phyloP scores from a whole-genome alignment of 2,797 vertebrate species.

The Columba guinea region DNA sequence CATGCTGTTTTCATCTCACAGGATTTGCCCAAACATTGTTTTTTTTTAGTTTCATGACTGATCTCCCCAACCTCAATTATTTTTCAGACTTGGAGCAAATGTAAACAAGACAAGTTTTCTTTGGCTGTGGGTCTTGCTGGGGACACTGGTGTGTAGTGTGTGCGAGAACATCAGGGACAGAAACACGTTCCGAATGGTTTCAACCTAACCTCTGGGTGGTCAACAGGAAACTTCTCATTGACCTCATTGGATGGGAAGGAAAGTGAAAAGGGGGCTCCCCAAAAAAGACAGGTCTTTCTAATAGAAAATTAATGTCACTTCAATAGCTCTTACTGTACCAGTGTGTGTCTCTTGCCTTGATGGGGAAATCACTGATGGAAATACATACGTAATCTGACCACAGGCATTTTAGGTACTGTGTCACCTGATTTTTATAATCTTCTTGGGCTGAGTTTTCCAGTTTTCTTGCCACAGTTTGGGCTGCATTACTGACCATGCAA shows the following conservation, averaged over 20 bases:
- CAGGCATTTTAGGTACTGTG: not conserved
- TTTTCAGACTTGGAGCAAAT: not conserved
- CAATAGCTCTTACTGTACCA: not conserved
- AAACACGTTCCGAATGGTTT: fast-evolving
- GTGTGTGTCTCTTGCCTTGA: not conserved
- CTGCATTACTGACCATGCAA: not conserved
- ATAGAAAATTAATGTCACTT: not conserved
- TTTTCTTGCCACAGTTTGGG: not conserved
- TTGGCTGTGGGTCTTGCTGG: not conserved
- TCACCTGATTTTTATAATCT: not conserved
- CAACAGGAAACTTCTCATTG: not conserved
- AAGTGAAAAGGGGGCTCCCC: not conserved
- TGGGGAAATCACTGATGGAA: not conserved
- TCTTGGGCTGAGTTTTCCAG: not conserved
- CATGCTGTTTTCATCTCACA: not conserved
- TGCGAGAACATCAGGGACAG: fast-evolving
- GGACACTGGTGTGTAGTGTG: not conserved
- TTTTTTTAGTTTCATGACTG: not conserved
- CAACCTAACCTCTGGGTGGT: not conserved
- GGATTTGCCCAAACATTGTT: not conserved
- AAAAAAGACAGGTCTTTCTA: not conserved
- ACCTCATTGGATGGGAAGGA: not conserved
- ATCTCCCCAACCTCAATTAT: not conserved
- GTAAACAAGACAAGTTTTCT: not conserved
- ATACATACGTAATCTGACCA: not conserved